Evolutionary conservation across 2,888 invertebrate species (phyloP), one percentile per base, ranked within the genome.

Genomic region (Leptogaster cylindrica): DNA sequence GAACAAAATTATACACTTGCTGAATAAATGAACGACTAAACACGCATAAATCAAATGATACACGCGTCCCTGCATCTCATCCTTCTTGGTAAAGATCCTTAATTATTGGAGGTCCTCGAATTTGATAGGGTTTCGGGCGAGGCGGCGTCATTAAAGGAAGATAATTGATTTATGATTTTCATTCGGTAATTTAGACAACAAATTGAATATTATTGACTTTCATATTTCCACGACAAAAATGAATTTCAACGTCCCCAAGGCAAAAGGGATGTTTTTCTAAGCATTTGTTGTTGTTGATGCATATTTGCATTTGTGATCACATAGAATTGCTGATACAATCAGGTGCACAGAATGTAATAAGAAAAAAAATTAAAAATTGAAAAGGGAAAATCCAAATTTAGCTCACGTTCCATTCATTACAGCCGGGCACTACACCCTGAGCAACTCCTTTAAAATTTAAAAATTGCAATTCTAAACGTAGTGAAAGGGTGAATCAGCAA

Each of bases 21-120:
- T 36, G 12, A 48, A 33, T 48, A 50, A 48, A 64, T 48, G 48
- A 48, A 50, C 18, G 61, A 65, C 48, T 50, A 48, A 64, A 64
- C 64, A 64, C 48, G 64, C 64, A 64, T 64, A 48, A 65, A 65
- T 65, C 64, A 65, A 48, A 48, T 65, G 36, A 65, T 50, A 65
- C 50, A 65, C 50, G 64, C 64, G 64, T 20, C 65, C 50, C 23
- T 65, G 25, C 16, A 51, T 23, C 39, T 36, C 23, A 41, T n/a
- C 14, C 39, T 39, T 28, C 39, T 41, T 50, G 18, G n/a, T 18
- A 65, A 51, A 65, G 27, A 39, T 39, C 48, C 48, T 48, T 14
- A 64, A 33, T 64, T 64, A 64, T 64, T n/a, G 64, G 28, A 46
- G 33, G 46, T 23, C 64, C 20, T 36, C 28, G 2, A 44, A 14